phyloP scores from a whole-genome alignment of 1,140 invertebrate genomes.

The Palaemon carinicauda region DNA sequence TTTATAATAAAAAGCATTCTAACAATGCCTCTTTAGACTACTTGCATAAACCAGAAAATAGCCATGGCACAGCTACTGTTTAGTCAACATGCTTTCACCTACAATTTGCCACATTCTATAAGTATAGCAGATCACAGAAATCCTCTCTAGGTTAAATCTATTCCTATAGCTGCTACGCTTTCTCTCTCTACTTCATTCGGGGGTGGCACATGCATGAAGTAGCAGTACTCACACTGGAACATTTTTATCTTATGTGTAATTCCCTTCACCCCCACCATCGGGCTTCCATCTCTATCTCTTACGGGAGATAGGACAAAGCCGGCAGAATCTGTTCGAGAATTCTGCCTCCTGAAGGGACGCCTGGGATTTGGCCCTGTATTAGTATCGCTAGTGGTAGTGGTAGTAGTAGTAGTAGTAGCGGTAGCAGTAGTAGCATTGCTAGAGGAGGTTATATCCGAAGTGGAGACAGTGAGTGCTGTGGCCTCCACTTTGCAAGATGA shows the following conservation, averaged over 20 bases:
- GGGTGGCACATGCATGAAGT: neutral
- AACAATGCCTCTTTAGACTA: no score
- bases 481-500: neutral
- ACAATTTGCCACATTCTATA: neutral
- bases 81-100: neutral
- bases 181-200: no score
- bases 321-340: constrained; percentile 15
- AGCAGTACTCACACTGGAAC: constrained; percentile 42
- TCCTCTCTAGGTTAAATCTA: neutral
- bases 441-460: neutral
- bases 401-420: neutral
- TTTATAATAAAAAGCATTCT: no score
- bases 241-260: constrained; percentile 30
- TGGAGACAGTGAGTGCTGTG: neutral
- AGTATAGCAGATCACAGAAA: no score
- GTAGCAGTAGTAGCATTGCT: neutral
- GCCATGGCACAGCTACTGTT: no score
- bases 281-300: constrained; percentile 34
- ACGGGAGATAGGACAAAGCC: constrained; percentile 42
- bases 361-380: neutral
- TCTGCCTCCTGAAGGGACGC: constrained; percentile 35
- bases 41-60: no score
- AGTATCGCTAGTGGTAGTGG: neutral
- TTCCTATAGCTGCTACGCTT: no score
- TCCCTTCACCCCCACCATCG: constrained; percentile 38